Conservation (phyloP, 2,888 invertebrate species). For the Apodemia mormo region DNA sequence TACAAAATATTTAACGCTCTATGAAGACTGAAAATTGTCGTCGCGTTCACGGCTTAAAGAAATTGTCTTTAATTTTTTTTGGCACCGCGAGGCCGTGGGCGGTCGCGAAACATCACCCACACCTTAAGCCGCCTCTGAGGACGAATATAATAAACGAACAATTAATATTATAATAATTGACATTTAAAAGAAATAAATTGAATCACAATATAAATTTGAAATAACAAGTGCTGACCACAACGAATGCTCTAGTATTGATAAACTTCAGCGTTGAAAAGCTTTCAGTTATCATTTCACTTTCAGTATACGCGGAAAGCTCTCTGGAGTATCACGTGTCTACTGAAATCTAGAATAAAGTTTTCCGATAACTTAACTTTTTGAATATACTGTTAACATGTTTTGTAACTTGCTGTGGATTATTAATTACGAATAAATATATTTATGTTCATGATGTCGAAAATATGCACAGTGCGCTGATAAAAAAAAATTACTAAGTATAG, state of each 20-base stretch:
- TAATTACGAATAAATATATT: neutral
- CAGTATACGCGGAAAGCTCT: constrained; percentile 27
- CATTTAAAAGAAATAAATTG: no score
- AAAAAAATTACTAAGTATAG: neutral
- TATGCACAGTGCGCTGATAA: neutral
- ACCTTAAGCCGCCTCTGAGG: no score
- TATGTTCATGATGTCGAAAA: neutral
- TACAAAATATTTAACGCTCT: no score
- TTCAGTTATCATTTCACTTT: constrained; percentile 5
- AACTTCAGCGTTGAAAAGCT: neutral
- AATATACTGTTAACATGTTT: neutral
- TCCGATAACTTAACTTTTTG: neutral
- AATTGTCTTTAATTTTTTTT: no score
- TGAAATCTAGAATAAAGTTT: neutral
- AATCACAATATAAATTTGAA: no score
- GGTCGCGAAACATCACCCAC: no score
- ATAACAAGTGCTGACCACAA: no score
- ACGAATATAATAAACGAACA: no score
- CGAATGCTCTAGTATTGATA: neutral
- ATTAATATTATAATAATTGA: no score
- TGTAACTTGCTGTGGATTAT: neutral
- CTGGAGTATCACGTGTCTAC: neutral
- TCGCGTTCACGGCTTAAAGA: no score
- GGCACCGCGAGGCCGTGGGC: no score
- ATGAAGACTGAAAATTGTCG: no score